A percentile compares a stretch with the other conserved stretches of the same genome.
Conservation (phyloP, 2,797 vertebrate genomes). For the Amblyopsis hoosieri region DNA sequence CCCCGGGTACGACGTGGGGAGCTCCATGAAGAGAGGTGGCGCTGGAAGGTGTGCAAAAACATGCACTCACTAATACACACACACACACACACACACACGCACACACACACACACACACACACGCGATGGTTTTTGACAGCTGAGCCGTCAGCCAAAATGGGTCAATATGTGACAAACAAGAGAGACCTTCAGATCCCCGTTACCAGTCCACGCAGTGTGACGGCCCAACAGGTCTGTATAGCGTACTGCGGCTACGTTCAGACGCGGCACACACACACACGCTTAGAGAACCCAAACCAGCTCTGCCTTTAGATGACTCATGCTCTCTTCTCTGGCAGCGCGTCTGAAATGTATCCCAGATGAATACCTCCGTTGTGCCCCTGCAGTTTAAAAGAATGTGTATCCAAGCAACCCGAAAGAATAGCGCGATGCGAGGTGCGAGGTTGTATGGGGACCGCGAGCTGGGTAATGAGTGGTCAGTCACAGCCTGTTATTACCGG, state of each 20-base stretch:
- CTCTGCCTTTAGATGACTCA: constrained; percentile 25
- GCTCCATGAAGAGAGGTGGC: constrained; percentile 39
- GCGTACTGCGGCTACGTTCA: constrained; percentile 29
- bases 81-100: constrained; percentile 10
- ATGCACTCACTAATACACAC: constrained; percentile 24
- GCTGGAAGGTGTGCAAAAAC: constrained; percentile 53
- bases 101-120: constrained; percentile 10
- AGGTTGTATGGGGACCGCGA: constrained; percentile 14
- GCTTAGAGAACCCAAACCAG: constrained; percentile 20
- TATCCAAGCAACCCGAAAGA: constrained; percentile 9
- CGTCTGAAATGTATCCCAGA: constrained; percentile 20
- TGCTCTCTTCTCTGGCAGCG: constrained; percentile 4
- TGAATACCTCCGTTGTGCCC: constrained; percentile 20
- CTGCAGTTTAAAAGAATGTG: constrained; percentile 15
- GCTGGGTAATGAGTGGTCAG: constrained; percentile 34
- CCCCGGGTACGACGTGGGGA: constrained; percentile 61
- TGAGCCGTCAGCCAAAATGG: constrained; percentile 69
- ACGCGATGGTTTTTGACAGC: constrained; percentile 57
- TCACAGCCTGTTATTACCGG: constrained; percentile 29
- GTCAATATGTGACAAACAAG: constrained; percentile 71
- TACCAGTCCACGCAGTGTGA: constrained; percentile 44
- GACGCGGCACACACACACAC: constrained; percentile 9
- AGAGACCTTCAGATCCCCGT: constrained; percentile 51
- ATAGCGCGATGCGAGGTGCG: constrained; percentile 15
- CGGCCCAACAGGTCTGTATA: constrained; percentile 41